These are phyloP conservation scores for Leucosticte australis DNA, from an alignment of 2,113 vertebrate genomes.

Conservation along the genomic window DNA sequence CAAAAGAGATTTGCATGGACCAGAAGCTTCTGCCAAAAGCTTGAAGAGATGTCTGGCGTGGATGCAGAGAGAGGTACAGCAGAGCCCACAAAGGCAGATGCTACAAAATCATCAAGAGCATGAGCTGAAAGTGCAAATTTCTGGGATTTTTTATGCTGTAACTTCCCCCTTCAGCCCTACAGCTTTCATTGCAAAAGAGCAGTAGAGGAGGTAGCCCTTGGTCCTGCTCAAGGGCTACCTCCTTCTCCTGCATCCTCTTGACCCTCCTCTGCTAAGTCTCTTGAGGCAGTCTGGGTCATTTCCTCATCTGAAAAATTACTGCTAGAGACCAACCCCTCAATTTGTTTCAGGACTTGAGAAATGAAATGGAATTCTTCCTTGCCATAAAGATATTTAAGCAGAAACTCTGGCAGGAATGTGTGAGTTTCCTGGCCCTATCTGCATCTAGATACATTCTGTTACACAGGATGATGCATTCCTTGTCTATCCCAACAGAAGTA, in stretches of 20 bases:
- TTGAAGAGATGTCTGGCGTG: not conserved
- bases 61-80: not conserved
- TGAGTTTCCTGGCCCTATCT: not conserved
- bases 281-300: not conserved
- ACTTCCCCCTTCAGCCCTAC: not conserved
- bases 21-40: not conserved
- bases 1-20: not conserved
- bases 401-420: not conserved
- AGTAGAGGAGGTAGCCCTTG: not conserved
- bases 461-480: not conserved
- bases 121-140: not conserved
- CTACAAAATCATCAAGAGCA: not conserved
- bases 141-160: rapidly evolving
- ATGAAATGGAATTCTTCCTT: not conserved
- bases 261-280: not conserved
- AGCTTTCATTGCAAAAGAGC: not conserved
- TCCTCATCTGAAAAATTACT: not conserved
- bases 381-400: not conserved
- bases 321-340: not conserved
- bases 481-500: not conserved
- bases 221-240: not conserved
- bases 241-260: not conserved
- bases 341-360: not conserved
- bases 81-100: not conserved
- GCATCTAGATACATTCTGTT: not conserved